Percentiles rank a stretch among this genome's conserved stretches.
Conservation (phyloP, 2,888 invertebrate genomes). For the Ametastegia equiseti region DNA sequence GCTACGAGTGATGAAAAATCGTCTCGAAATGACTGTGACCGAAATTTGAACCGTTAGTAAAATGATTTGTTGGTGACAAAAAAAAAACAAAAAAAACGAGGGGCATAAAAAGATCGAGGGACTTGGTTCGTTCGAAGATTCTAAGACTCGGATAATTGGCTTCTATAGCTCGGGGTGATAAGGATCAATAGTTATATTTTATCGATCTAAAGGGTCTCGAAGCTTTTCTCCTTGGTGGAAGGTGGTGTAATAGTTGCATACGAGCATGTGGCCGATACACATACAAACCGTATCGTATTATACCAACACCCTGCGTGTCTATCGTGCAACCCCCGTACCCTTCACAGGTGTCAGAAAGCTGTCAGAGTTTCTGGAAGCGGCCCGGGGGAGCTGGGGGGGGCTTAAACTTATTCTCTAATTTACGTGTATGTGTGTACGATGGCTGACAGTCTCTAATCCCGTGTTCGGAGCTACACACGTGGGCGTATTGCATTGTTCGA, state of each 20-base stretch:
- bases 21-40: too few relatives aligned
- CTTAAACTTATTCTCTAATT: background rate
- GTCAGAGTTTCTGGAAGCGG: slow-evolving; percentile 12
- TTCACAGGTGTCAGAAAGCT: slow-evolving; percentile 33
- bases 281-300: background rate
- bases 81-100: background rate
- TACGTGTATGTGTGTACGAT: background rate
- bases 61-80: too few relatives aligned
- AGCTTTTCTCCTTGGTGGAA: background rate
- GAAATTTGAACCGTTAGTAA: too few relatives aligned
- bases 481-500: slow-evolving; percentile 4
- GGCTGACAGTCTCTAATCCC: background rate
- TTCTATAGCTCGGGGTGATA: background rate
- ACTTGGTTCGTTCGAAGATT: background rate
- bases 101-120: background rate
- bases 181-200: background rate
- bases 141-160: background rate
- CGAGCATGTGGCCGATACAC: too few relatives aligned
- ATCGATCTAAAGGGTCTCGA: background rate
- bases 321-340: slow-evolving; percentile 8
- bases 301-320: slow-evolving; percentile 11
- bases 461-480: background rate
- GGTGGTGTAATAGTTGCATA: background rate
- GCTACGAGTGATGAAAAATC: too few relatives aligned
- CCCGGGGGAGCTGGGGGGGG: background rate